Base-by-base conservation (phyloP, 2,113 vertebrate genomes). In the Entelurus aequoreus region DNA sequence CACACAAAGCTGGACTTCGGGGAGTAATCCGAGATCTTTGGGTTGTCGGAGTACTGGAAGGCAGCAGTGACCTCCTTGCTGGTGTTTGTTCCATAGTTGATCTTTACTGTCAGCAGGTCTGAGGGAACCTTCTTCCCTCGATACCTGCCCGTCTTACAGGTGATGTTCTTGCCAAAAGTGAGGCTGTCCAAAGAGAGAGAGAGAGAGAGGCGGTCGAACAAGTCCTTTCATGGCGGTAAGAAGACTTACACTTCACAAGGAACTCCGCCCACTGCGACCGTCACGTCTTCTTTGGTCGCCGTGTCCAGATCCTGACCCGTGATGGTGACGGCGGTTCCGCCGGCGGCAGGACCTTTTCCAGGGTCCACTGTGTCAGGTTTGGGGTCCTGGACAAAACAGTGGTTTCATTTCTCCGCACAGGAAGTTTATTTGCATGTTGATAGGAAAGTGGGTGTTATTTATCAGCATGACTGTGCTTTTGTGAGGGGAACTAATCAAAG, bases 241-340 rank as follows among this genome's bases (percentile, higher is more conserved):
- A 15, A 5, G 8, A 14, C 96, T 60, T 90, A 98, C 96, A 98
- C 92, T 76, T 88, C 78, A 81, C 96, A 99, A 50, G 87, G 78
- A 54, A 92, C 86, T 5, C 47, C 74, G 0, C 79, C 91, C 0
- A 98, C 86, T 0, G 65, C 81, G 74, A 98, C 90, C 2, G 65
- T 63, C 40, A 98, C 81, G 5, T 99, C 96, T 8, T 92, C 90
- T 75, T 86, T 87, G 8, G 91, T 93, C 9, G 93, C 96, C 0
- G 95, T 97, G 81, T 93, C 86, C 79, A 99, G 75, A 65, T 93
- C 9, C 1, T 19, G 16, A 42, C 96, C 95, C 0, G 0, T 61
- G 82, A 99, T 95, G 49, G 94, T 97, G 82, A 99, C 88, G 0
- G 77, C 65, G 1, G 95, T 98, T 28, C 96, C 96, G 0, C 96